Evolutionary conservation across 1,140 invertebrate species (phyloP).

Genomic region (Cylas formicarius): DNA sequence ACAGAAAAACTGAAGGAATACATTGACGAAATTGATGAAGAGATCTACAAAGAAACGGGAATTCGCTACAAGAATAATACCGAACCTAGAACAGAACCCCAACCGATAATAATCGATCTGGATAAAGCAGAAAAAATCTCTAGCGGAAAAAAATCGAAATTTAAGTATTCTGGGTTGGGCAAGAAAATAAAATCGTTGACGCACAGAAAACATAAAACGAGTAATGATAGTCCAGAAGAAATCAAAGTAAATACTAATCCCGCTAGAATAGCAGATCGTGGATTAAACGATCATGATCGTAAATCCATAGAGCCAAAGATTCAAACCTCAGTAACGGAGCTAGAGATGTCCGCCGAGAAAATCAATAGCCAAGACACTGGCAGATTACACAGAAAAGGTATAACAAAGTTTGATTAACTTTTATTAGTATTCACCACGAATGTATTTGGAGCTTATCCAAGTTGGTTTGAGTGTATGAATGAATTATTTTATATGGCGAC

Average conservation of each 20-base stretch:
- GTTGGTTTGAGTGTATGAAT: too few species aligned
- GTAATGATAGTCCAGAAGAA: conserved; percentile 5
- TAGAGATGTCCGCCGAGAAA: conserved; percentile 3
- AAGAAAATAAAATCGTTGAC: conserved; percentile 31
- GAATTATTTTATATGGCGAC: too few species aligned
- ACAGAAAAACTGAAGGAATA: conserved; percentile 34
- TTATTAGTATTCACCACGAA: too few species aligned
- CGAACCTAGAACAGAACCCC: conserved; percentile 19
- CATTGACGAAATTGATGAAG: conserved; percentile 34
- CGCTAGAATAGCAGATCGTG: too few species aligned
- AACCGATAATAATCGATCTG: conserved; percentile 37
- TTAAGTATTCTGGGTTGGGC: conserved; percentile 21
- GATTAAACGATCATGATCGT: too few species aligned
- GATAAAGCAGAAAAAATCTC: conserved; percentile 38
- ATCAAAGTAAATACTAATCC: conserved; percentile 5
- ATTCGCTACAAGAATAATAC: conserved; percentile 18
- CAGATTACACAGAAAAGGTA: too few species aligned
- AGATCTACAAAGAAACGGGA: conserved; percentile 33
- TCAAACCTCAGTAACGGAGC: conserved; percentile 1
- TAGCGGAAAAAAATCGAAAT: conserved; percentile 23
- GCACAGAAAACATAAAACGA: conserved; percentile 21
- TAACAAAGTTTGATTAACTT: too few species aligned
- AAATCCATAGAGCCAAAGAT: conserved; percentile 5
- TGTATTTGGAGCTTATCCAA: too few species aligned
- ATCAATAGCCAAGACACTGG: too few species aligned